phyloP scores from a whole-genome alignment of 2,113 vertebrate genomes.

The Platichthys flesus region DNA sequence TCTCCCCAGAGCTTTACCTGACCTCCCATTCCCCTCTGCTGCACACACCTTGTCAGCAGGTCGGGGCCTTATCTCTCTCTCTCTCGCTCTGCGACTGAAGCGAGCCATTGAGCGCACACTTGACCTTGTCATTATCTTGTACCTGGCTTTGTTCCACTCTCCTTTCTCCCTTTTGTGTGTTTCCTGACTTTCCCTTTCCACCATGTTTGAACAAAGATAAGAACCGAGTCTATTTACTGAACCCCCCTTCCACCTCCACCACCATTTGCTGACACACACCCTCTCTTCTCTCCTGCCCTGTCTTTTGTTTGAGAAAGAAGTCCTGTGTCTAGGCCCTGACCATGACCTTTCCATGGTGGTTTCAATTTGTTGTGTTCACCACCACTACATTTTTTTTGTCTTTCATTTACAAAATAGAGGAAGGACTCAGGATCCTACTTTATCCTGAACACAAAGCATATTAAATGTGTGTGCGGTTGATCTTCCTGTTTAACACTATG shows the following conservation, averaged over 20 bases:
- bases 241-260: neutral
- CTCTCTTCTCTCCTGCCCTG: constrained; percentile 25
- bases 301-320: constrained; percentile 61
- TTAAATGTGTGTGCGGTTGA: constrained; percentile 24
- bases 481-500: constrained; percentile 55
- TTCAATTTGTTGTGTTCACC: constrained; percentile 46
- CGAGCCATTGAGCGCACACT: constrained; percentile 73
- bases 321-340: constrained; percentile 54
- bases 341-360: constrained; percentile 58
- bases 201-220: constrained; percentile 78
- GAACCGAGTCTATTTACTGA: constrained; percentile 57
- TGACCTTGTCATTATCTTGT: constrained; percentile 80
- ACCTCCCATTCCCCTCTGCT: constrained; percentile 64
- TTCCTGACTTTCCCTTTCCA: constrained; percentile 73
- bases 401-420: constrained; percentile 40
- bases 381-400: constrained; percentile 32
- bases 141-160: constrained; percentile 74
- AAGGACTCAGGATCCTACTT: constrained; percentile 46
- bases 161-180: constrained; percentile 65
- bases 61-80: constrained; percentile 62
- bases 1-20: constrained; percentile 54
- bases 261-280: neutral
- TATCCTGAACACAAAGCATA: constrained; percentile 46
- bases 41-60: constrained; percentile 74
- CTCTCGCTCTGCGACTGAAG: constrained; percentile 53